A percentile compares a stretch with the other conserved stretches of the same genome.
These are phyloP conservation scores for Myotis findleyi DNA, from an alignment of 2,797 vertebrate genomes.

Conservation along the genomic window DNA sequence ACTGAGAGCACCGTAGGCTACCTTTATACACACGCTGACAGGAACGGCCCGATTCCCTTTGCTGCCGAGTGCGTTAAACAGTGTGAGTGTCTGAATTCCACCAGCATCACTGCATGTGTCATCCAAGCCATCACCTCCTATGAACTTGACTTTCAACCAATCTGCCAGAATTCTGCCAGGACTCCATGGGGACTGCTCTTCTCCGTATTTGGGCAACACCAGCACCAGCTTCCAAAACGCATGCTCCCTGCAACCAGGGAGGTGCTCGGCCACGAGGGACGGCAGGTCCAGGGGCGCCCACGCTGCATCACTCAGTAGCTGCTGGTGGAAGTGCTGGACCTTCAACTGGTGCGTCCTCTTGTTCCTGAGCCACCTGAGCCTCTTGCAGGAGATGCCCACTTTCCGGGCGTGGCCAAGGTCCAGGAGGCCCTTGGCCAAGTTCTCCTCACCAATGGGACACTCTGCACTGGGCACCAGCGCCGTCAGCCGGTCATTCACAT, in stretches of 20 bases:
- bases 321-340: conserved; percentile 92
- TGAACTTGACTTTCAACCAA: conserved; percentile 95
- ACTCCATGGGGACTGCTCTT: conserved; percentile 87
- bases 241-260: conserved; percentile 86
- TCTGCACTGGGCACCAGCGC: conserved; percentile 94
- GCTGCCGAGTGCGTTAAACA: conserved; percentile 86
- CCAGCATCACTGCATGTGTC: conserved; percentile 69
- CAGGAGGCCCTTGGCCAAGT: conserved; percentile 90
- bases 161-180: conserved; percentile 92
- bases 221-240: conserved; percentile 95
- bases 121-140: conserved; percentile 78
- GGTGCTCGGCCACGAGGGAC: conserved; percentile 88
- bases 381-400: conserved; percentile 94
- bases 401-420: conserved; percentile 93
- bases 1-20: conserved; percentile 89
- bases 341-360: conserved; percentile 91
- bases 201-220: conserved; percentile 90
- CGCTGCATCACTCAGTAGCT: conserved; percentile 91
- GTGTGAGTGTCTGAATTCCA: conserved; percentile 89
- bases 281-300: conserved; percentile 94
- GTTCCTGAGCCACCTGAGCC: conserved; percentile 85
- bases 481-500: conserved; percentile 89
- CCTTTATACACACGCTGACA: conserved; percentile 93
- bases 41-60: conserved; percentile 79
- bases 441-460: conserved; percentile 86